Conservation (phyloP, 37 sponge, comb jelly and placozoan genomes). For the Dysidea cf. avara region DNA sequence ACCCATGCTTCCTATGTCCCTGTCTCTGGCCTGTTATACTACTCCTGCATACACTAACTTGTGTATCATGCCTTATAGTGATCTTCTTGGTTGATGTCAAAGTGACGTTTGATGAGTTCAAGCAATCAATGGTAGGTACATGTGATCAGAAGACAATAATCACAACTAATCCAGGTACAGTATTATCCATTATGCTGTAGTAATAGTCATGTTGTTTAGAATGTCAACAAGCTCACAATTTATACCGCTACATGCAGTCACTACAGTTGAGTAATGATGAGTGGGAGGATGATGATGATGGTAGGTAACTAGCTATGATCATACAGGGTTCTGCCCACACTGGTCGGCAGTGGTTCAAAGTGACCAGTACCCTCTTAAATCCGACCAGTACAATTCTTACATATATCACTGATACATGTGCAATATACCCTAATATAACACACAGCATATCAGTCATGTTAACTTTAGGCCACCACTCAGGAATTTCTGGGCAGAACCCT, state of each 20-base stretch:
- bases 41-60: not conserved
- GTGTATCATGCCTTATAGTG: slow-evolving; percentile 25
- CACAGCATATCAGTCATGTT: no score
- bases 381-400: no score
- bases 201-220: slow-evolving; percentile 22
- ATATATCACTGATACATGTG: no score
- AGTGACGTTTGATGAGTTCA: slow-evolving; percentile 59
- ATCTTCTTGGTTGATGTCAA: slow-evolving; percentile 77
- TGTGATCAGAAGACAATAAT: slow-evolving; percentile 73
- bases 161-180: slow-evolving; percentile 78
- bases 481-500: no score
- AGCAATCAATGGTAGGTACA: slow-evolving; percentile 57
- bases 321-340: no score
- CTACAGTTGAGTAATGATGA: slow-evolving; percentile 15
- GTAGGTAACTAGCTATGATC: no score
- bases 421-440: no score
- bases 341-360: no score
- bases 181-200: not conserved
- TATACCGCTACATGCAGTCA: slow-evolving; percentile 73
- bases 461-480: no score
- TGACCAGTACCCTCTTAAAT: no score
- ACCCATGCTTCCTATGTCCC: no score
- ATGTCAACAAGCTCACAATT: slow-evolving; percentile 73
- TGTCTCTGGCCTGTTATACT: not conserved
- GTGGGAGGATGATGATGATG: not conserved